These are phyloP conservation scores for Drosophila diplacantha DNA, from an alignment of 2,888 invertebrate species.

Conservation along the genomic window DNA sequence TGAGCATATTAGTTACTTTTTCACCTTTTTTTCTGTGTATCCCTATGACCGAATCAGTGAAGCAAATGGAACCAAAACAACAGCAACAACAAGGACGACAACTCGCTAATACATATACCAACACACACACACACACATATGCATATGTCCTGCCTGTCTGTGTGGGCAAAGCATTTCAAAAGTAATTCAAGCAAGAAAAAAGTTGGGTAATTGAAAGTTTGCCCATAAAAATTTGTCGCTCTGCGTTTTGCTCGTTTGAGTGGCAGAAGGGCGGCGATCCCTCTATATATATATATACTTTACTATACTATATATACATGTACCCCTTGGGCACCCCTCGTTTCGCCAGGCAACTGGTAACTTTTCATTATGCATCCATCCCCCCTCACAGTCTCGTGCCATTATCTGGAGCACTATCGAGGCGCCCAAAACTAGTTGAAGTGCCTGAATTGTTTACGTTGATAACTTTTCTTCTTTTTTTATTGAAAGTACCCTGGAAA, in stretches of 20 bases:
- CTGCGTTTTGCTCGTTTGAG: constrained; percentile 41
- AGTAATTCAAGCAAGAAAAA: constrained; percentile 70
- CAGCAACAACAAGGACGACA: constrained; percentile 11
- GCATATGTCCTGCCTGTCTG: constrained; percentile 30
- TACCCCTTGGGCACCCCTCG: constrained; percentile 1
- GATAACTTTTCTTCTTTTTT: constrained; percentile 53
- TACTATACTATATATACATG: not conserved
- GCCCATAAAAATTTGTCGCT: constrained; percentile 71
- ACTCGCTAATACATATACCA: constrained; percentile 16
- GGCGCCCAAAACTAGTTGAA: constrained; percentile 66
- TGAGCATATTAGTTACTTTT: not conserved
- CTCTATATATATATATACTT: not conserved
- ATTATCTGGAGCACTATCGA: constrained; percentile 66
- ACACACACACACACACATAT: constrained; percentile 28
- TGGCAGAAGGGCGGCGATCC: constrained; percentile 21
- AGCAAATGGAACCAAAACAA: constrained; percentile 15
- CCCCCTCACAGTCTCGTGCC: constrained; percentile 20
- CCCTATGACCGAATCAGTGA: constrained; percentile 16
- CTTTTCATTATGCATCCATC: constrained; percentile 40
- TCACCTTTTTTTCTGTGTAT: constrained; percentile 9
- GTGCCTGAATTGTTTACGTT: constrained; percentile 69
- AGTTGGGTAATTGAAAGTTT: constrained; percentile 72
- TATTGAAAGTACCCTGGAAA: constrained; percentile 20
- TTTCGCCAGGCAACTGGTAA: constrained; percentile 20
- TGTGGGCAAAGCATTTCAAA: constrained; percentile 58